Conservation (phyloP, 1,140 invertebrate genomes). For the Drosophila repleta region DNA sequence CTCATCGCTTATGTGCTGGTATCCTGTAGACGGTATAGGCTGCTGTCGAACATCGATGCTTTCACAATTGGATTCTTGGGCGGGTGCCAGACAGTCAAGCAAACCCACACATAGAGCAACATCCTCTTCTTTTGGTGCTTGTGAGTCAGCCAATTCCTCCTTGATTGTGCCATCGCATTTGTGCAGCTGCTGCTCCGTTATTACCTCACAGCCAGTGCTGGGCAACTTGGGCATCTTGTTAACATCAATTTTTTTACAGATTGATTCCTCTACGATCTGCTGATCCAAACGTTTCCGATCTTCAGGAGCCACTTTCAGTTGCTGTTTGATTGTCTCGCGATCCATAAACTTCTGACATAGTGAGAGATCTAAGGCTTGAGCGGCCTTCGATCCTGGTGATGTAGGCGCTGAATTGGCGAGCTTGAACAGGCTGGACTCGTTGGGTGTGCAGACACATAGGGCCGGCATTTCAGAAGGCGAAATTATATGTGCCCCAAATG, state of each 20-base stretch:
- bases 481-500: constrained; percentile 47
- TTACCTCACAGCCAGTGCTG: constrained; percentile 59
- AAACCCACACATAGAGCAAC: constrained; percentile 57
- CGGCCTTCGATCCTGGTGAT: constrained; percentile 41
- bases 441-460: constrained; percentile 59
- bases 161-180: constrained; percentile 51
- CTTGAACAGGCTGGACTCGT: constrained; percentile 76
- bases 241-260: constrained; percentile 73
- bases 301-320: constrained; percentile 40
- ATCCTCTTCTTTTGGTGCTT: constrained; percentile 57
- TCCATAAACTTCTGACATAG: constrained; percentile 59
- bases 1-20: constrained; percentile 59
- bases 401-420: constrained; percentile 62
- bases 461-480: constrained; percentile 62
- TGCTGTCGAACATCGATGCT: constrained; percentile 63
- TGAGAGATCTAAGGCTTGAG: constrained; percentile 32
- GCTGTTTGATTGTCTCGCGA: not conserved
- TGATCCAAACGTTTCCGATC: constrained; percentile 54
- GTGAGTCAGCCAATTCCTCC: constrained; percentile 1
- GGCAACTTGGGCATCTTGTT: constrained; percentile 55
- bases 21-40: constrained; percentile 67
- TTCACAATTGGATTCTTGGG: constrained; percentile 66
- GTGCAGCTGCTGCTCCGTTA: constrained; percentile 54
- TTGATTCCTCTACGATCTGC: constrained; percentile 57
- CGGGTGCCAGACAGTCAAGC: constrained; percentile 64